A percentile compares a stretch with the other conserved stretches of the same genome.
These are phyloP conservation scores for Anguilla pacifica DNA, from an alignment of 2,797 vertebrate species.

Conservation along the genomic window DNA sequence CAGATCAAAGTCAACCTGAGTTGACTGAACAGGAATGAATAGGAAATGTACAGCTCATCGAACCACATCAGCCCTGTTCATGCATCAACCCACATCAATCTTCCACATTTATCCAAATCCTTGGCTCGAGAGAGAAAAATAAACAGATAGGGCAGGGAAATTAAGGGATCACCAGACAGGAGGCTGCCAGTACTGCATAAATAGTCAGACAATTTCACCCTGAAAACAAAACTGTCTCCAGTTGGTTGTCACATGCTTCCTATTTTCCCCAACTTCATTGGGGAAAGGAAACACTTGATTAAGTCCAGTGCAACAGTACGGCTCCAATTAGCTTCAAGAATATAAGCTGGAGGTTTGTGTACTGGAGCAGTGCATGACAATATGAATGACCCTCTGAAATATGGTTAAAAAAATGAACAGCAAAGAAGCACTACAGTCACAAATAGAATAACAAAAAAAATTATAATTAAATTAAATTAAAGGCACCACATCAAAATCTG, in stretches of 20 bases:
- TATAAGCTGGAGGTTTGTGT: not conserved
- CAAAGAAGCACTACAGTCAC: not conserved
- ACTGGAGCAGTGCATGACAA: not conserved
- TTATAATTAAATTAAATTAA: not conserved
- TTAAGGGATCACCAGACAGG: not conserved
- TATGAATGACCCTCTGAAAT: not conserved
- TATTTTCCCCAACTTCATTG: conserved; percentile 8
- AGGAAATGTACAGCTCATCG: not conserved
- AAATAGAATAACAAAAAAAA: not conserved
- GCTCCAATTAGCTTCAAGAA: conserved; percentile 15
- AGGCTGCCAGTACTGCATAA: not conserved
- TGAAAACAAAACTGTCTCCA: conserved; percentile 8
- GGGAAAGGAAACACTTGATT: conserved; percentile 20
- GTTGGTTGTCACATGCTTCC: conserved; percentile 23
- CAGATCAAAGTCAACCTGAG: not conserved
- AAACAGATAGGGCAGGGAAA: not conserved
- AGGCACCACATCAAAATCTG: no score
- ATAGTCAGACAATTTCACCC: conserved; percentile 11
- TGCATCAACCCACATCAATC: not conserved
- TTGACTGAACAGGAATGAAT: not conserved
- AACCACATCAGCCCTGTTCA: not conserved
- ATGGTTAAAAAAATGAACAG: not conserved
- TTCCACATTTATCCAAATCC: not conserved
- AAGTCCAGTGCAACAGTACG: not conserved
- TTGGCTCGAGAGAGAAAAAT: not conserved